Conservation (phyloP, 2,113 vertebrate genomes). For the Zosterops borbonicus region DNA sequence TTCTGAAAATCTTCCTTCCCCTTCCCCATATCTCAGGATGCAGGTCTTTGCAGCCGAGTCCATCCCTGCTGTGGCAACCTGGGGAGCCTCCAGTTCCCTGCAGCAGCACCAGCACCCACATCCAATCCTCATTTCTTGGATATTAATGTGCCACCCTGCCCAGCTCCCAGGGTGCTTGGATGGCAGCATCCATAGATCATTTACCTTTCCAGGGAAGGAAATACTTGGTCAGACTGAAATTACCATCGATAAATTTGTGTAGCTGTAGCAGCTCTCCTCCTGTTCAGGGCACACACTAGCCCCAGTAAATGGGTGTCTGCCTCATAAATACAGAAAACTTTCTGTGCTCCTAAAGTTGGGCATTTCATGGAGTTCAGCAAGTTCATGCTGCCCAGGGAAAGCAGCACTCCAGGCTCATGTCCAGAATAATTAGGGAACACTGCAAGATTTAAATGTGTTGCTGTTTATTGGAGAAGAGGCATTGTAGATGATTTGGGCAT, state of each 20-base stretch:
- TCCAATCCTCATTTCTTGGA: not conserved
- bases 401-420: not conserved
- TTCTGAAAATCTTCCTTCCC: not conserved
- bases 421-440: not conserved
- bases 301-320: not conserved
- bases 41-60: not conserved
- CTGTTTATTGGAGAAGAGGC: not conserved
- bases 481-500: not conserved
- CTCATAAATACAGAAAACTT: not conserved
- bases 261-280: not conserved
- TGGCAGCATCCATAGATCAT: rapidly evolving
- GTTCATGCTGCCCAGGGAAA: not conserved
- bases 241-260: not conserved
- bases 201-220: not conserved
- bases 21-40: not conserved
- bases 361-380: not conserved
- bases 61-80: not conserved
- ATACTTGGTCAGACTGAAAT: not conserved
- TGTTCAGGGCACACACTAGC: not conserved
- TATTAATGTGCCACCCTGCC: not conserved
- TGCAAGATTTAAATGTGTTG: not conserved
- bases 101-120: not conserved
- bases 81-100: rapidly evolving
- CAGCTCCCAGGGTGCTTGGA: not conserved
- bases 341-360: not conserved